These are phyloP conservation scores for Drosophila biarmipes DNA, from an alignment of 1,140 invertebrate species.

Conservation along the genomic window DNA sequence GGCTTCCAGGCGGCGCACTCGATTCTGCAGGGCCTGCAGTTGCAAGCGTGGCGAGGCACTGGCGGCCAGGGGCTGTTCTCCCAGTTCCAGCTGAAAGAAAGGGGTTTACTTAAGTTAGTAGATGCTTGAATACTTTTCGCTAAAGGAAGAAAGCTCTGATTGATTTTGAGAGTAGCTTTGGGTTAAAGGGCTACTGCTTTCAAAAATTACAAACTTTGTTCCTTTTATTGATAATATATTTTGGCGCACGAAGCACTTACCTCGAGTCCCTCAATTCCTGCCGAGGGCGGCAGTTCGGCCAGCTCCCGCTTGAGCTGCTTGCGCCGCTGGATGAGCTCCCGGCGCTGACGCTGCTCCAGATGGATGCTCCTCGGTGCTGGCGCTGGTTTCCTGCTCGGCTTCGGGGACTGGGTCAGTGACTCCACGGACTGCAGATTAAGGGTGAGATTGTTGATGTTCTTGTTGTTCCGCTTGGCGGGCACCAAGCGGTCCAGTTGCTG, in stretches of 20 bases:
- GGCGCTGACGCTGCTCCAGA: slow-evolving; percentile 82
- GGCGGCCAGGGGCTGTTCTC: slow-evolving; percentile 26
- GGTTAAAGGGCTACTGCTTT: no score
- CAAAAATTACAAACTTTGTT: no score
- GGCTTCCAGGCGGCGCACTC: slow-evolving; percentile 77
- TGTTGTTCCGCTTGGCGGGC: slow-evolving; percentile 65
- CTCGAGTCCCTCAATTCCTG: slow-evolving; percentile 24
- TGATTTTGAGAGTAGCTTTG: neutral
- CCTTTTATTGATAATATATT: no score
- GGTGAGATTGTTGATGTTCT: slow-evolving; percentile 82
- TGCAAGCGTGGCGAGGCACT: slow-evolving; percentile 38
- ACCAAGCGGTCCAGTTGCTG: slow-evolving; percentile 50
- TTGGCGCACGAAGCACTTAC: slow-evolving; percentile 4
- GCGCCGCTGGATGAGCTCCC: slow-evolving; percentile 85
- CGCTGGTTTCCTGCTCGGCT: slow-evolving; percentile 66
- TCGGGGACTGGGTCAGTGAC: slow-evolving; percentile 51
- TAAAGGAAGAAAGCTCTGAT: neutral
- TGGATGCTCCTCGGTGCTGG: slow-evolving; percentile 86
- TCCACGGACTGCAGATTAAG: slow-evolving; percentile 58
- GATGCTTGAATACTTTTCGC: neutral
- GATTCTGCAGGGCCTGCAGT: slow-evolving; percentile 67
- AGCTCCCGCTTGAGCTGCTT: slow-evolving; percentile 63
- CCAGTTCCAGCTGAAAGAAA: slow-evolving; percentile 12
- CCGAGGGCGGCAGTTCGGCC: slow-evolving; percentile 43
- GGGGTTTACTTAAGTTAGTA: neutral